Base-by-base conservation (phyloP, 1,140 invertebrate genomes). In the Zaprionus capensis region DNA sequence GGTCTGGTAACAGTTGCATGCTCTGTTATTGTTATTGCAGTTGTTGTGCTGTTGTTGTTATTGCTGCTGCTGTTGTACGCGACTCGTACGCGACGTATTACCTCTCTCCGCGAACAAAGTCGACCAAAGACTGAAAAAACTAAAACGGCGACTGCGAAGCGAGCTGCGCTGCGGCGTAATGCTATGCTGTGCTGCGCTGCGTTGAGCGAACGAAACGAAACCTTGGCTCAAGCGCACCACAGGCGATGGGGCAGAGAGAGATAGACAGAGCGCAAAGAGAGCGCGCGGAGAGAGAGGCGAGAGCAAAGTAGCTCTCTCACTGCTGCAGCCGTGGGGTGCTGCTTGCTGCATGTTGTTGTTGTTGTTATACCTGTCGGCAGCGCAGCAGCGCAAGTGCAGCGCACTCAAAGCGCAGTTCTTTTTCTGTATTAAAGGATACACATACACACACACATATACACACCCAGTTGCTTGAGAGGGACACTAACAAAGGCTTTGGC, bases 311-410 rank as follows among this genome's bases (percentile, higher is more conserved):
- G 41, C 41, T 5, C 38, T 46, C 41, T 46, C 41, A 3, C 41
- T 46, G 41, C 31, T 34, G 31, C 31, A 34, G 31, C 41, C n/a
- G 6, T 17, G 41, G 36, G 36, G 36, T 38, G 36, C 36, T 15
- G 12, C 12, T 63, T 46, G 24, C 24, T 26, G 24, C 24, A 26
- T 26, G 24, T 26, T 26, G 34, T 53, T 31, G 38, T 41, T 57
- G 63, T 41, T 70, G 55, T 74, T 59, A 53, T 87, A 87, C 83
- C 83, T 87, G 83, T 87, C 76, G 69, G 59, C 46, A 44, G 77
- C 69, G 56, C 71, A 64, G 80, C 73, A 88, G 83, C 84, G 84
- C 84, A 88, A 88, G 84, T 88, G 84, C 84, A 90, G 81, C 85
- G 69, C 75, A 81, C 82, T 84, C 74, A 84, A 84, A 55, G 38